A percentile compares a stretch with the other conserved stretches of the same genome.
Conservation (phyloP, 1,140 invertebrate species). For the Pseudachorutes palmiensis region DNA sequence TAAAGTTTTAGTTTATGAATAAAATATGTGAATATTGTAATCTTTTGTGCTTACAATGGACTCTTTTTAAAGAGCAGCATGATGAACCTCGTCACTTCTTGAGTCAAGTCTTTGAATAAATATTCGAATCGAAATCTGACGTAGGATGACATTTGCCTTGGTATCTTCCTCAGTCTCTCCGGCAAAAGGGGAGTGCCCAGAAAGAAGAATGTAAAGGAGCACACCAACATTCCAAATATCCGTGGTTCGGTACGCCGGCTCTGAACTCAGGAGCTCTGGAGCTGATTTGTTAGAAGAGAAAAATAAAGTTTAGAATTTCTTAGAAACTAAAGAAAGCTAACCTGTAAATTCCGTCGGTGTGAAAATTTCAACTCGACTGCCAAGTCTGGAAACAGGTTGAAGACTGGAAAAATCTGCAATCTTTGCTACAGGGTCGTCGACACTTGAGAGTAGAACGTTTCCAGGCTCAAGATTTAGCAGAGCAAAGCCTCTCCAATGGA, state of each 20-base stretch:
- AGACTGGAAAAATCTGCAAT: constrained; percentile 83
- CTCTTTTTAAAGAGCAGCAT: constrained; percentile 90
- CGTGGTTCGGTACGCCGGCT: constrained; percentile 73
- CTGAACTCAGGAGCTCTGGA: constrained; percentile 83
- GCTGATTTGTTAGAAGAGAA: constrained; percentile 51
- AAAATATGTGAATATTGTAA: not conserved
- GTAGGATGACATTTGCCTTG: constrained; percentile 79
- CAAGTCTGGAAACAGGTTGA: constrained; percentile 67
- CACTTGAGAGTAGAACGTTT: constrained; percentile 49
- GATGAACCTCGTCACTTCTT: constrained; percentile 87
- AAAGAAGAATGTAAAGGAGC: constrained; percentile 85
- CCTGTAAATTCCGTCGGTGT: constrained; percentile 64
- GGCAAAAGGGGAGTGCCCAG: constrained; percentile 84
- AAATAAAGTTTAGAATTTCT: not conserved
- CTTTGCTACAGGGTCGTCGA: constrained; percentile 61
- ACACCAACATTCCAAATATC: constrained; percentile 96
- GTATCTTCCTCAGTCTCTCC: constrained; percentile 75
- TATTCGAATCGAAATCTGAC: constrained; percentile 90
- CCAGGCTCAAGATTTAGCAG: constrained; percentile 92
- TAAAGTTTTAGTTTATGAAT: not conserved
- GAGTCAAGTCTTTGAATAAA: constrained; percentile 86
- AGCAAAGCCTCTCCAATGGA: constrained; percentile 84
- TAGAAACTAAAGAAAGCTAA: constrained; percentile 41
- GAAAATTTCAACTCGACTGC: constrained; percentile 57
- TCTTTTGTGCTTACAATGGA: constrained; percentile 61